Conservation (phyloP, 2,113 vertebrate genomes). For the Hemichromis elongatus region DNA sequence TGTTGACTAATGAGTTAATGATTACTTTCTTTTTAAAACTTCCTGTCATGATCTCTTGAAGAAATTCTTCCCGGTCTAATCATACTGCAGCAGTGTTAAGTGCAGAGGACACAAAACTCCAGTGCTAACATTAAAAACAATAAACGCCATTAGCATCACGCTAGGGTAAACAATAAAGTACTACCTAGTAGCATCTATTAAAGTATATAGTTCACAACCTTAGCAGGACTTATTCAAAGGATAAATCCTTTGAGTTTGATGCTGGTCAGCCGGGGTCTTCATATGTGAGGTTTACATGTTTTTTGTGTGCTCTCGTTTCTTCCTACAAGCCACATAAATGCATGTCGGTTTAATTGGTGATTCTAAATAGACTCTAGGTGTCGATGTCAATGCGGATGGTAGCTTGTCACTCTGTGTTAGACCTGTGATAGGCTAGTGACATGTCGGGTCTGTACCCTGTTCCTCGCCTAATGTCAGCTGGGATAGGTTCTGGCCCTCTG, state of each 20-base stretch:
- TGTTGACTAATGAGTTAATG: slow-evolving; percentile 1
- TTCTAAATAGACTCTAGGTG: not conserved
- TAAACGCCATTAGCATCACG: not conserved
- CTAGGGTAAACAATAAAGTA: not conserved
- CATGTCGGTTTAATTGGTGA: not conserved
- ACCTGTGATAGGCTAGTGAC: not conserved
- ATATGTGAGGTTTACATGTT: not conserved
- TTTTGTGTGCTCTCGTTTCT: not conserved
- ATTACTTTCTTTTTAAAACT: slow-evolving; percentile 18
- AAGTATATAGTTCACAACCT: not conserved
- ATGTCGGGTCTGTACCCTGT: not conserved
- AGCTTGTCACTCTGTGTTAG: not conserved
- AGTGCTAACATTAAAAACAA: not conserved
- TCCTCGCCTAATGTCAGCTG: not conserved
- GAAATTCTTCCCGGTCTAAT: not conserved
- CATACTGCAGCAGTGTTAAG: not conserved
- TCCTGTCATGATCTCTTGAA: not conserved
- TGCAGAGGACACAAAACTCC: not conserved
- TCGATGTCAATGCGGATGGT: not conserved
- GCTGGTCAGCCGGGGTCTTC: not conserved
- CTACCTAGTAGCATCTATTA: not conserved
- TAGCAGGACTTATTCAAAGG: not conserved
- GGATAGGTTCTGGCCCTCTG: not conserved
- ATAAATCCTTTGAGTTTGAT: not conserved
- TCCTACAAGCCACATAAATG: not conserved